Evolutionary conservation across 2,888 invertebrate species (phyloP), one percentile per base, ranked within the genome.

Genomic region (Gastrophysa polygoni): DNA sequence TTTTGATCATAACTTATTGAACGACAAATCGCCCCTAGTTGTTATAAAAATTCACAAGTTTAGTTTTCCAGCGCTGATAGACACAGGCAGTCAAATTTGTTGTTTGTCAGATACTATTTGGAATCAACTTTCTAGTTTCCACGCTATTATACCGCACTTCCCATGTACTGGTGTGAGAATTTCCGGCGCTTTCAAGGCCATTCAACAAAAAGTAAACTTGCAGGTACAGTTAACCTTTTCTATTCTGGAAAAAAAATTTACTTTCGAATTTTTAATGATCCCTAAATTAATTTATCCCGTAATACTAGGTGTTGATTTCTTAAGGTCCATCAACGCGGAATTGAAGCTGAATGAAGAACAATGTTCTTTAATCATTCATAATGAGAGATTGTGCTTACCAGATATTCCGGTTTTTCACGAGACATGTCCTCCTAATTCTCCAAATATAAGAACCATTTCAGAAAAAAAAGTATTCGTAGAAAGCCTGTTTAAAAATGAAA

Each of bases 151-250:
- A 20, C 52, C 34, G 6, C 18, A 10, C 14, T 52, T 52, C n/a
- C 52, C 52, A 7, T 28, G 28, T 28, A 34, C 24, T n/a, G 52
- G 52, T n/a, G n/a, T n/a, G n/a, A n/a, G 34, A 32, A 46, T 57
- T 50, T 28, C 50, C n/a, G 57, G 57, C 21, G 57, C 57, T 14
- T 48, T 51, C 51, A 49, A 49, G 21, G 16, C 32, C 24, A 57
- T 24, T 24, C 24, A 24, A 24, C 24, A 24, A 24, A 24, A 24
- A 24, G 3, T 24, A 24, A 24, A 24, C 24, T 24, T 24, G 24
- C 24, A 3, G 24, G 24, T 24, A 24, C 24, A 24, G 24, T 24
- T 24, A 24, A 24, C 24, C 7, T 24, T 24, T 24, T 24, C 24
- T 24, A 24, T 24, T 24, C 24, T 24, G 24, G n/a, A 7, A 7